phyloP scores from a whole-genome alignment of 2,888 invertebrate species.

The Emesis castigata region DNA sequence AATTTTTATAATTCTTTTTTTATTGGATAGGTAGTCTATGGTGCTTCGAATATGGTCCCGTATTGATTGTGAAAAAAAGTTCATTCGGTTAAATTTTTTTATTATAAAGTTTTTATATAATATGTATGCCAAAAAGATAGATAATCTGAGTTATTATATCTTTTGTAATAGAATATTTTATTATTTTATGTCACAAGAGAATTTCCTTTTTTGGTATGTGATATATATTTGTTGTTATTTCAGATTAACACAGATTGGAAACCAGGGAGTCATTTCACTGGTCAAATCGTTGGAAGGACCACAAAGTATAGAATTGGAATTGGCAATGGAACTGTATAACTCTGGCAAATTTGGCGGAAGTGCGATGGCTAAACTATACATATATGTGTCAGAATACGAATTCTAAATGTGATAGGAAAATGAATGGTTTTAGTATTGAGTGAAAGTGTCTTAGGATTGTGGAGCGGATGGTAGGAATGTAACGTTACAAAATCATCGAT shows the following conservation, averaged over 20 bases:
- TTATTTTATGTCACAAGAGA: too few relatives aligned
- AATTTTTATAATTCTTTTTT: too few relatives aligned
- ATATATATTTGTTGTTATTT: background rate
- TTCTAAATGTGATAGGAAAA: constrained; percentile 76
- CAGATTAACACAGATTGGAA: background rate
- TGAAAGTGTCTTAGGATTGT: background rate
- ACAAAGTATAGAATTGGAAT: constrained; percentile 96
- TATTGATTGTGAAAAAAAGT: too few relatives aligned
- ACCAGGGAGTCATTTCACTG: constrained; percentile 90
- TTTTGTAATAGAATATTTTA: too few relatives aligned
- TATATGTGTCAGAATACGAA: constrained; percentile 95
- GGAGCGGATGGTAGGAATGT: background rate
- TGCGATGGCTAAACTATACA: constrained; percentile 95
- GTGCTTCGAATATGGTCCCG: too few relatives aligned
- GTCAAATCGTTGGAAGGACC: constrained; percentile 94
- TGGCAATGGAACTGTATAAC: constrained; percentile 95
- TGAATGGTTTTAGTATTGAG: background rate
- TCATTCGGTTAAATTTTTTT: too few relatives aligned
- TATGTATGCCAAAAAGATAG: too few relatives aligned
- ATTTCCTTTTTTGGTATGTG: background rate
- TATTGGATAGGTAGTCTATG: too few relatives aligned
- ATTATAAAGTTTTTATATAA: too few relatives aligned
- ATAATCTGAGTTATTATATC: too few relatives aligned
- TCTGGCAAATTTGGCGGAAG: constrained; percentile 93
- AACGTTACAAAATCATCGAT: background rate